Evolutionary conservation across 2,888 invertebrate species (phyloP).

Genomic region (Troides aeacus): DNA sequence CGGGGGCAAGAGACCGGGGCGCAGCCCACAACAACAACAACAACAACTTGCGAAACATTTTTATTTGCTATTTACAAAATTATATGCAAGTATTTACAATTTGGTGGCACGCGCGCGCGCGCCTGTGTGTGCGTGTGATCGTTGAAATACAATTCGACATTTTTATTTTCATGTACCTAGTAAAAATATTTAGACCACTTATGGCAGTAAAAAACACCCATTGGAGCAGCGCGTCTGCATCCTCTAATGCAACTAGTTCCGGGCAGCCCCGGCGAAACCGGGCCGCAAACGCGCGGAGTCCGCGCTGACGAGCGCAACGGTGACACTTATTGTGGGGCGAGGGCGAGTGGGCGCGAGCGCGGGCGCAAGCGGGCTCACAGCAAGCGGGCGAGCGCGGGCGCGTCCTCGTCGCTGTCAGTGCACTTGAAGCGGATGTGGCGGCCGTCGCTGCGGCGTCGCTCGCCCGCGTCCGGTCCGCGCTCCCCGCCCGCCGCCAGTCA

Average conservation of each 20-base stretch:
- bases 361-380: conserved; percentile 42
- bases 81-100: conserved; percentile 23
- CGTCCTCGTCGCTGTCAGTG: conserved; percentile 69
- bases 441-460: conserved; percentile 35
- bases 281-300: conserved; percentile 7
- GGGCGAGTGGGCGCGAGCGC: conserved; percentile 18
- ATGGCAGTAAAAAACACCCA: too few species aligned
- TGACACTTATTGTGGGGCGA: neutral
- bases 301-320: too few species aligned
- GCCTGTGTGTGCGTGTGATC: too few species aligned
- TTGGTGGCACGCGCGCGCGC: too few species aligned
- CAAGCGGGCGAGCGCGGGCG: conserved; percentile 59
- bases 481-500: conserved; percentile 83
- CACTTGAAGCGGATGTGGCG: conserved; percentile 72
- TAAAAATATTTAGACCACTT: too few species aligned
- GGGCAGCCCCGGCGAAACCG: neutral
- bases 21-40: neutral
- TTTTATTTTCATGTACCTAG: too few species aligned
- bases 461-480: conserved; percentile 25
- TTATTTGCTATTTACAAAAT: conserved; percentile 21
- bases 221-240: too few species aligned
- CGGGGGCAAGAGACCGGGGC: neutral
- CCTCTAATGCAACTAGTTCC: too few species aligned
- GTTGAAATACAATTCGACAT: too few species aligned
- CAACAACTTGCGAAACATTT: conserved; percentile 3